Evolutionary conservation across 2,113 vertebrate genomes (phyloP), one percentile per base, ranked within the genome.

Genomic region (Passer domesticus): DNA sequence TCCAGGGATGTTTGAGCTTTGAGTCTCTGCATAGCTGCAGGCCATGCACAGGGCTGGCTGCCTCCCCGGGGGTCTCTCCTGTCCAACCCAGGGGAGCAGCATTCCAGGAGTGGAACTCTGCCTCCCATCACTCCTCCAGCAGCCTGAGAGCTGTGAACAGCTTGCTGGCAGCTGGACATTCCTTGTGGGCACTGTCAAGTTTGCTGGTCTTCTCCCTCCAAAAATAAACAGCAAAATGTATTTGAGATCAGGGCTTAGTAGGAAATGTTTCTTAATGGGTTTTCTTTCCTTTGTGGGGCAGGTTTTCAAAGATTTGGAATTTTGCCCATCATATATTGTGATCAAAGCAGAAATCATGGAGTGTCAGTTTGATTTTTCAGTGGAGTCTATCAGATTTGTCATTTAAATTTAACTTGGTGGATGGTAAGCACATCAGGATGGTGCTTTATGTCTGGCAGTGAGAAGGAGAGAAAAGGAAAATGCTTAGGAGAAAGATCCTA

Each of bases 121-220:
- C 74, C 95, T 94, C 83, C 86, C 91, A 41, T 27, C 74, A 1
- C 91, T 91, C 58, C 87, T 73, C 78, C 82, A 6, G 67, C 63
- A 86, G 76, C 55, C 85, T 21, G 10, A 76, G 58, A 93, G 84
- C 81, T 1, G 1, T 11, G 62, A 67, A n/a, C 87, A 91, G 62
- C 82, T 56, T 46, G 59, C 79, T 64, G 67, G 92, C 94, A 96
- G 90, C 75, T 95, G 92, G 95, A 92, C 92, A 94, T 97, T 96
- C 95, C 92, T 97, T 44, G 78, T 94, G 91, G 87, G 92, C 95
- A 95, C 95, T 94, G 96, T 95, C 96, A 97, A 91, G 86, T 96
- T 95, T 94, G 91, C 95, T 94, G 86, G 59, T 89, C 94, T 86
- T 96, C 92, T 95, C 64, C 17, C 31, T 72, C 73, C 23, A 14